phyloP scores from a whole-genome alignment of 2,888 invertebrate genomes.

The Lasioglossum malachurum region DNA sequence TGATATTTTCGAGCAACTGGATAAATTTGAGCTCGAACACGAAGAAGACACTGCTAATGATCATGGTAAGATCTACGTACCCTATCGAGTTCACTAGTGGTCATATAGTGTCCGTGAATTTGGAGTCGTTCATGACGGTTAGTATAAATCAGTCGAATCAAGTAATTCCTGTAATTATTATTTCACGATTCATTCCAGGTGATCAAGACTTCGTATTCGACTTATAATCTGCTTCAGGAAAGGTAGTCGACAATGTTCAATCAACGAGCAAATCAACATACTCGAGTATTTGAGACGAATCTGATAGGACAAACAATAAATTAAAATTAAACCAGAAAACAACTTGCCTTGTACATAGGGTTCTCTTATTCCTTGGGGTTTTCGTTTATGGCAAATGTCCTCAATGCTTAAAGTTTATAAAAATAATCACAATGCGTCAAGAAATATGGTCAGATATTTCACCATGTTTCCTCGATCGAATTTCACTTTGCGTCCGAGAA shows the following conservation, averaged over 20 bases:
- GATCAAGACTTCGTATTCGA: conserved; percentile 45
- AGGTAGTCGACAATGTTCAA: background rate
- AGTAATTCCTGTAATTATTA: background rate
- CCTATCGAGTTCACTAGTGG: conserved; percentile 47
- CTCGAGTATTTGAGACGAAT: background rate
- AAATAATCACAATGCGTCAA: too few species aligned
- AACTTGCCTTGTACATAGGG: background rate
- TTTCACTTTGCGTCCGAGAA: background rate
- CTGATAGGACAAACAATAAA: background rate
- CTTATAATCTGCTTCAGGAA: conserved; percentile 31
- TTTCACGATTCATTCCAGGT: conserved; percentile 19
- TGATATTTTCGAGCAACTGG: conserved; percentile 44
- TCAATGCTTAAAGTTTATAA: too few species aligned
- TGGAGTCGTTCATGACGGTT: conserved; percentile 35
- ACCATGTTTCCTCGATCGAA: too few species aligned
- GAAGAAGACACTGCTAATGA: conserved; percentile 32
- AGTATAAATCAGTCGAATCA: background rate
- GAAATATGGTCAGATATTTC: too few species aligned
- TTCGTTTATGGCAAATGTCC: background rate
- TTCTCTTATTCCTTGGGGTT: background rate
- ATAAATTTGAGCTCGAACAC: background rate
- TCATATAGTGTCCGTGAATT: conserved; percentile 31
- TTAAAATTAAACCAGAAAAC: background rate
- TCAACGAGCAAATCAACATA: background rate
- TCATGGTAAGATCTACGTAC: conserved; percentile 40